phyloP scores from a whole-genome alignment of 2,888 invertebrate species.

The Caprella mutica region DNA sequence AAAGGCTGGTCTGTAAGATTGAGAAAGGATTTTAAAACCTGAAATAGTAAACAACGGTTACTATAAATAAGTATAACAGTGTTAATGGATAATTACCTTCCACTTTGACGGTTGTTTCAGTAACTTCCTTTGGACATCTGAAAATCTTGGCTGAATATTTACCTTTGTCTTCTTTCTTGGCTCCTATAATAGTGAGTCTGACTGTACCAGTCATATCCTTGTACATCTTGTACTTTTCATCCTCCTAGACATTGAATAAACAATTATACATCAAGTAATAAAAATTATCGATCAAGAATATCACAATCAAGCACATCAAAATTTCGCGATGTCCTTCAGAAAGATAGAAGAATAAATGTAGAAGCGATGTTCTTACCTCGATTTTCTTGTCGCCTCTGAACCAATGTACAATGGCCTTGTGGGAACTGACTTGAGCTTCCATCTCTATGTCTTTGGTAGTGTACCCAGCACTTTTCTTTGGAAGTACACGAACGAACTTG shows the following conservation, averaged over 20 bases:
- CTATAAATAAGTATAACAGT: background rate
- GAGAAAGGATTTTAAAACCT: background rate
- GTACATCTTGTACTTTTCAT: constrained; percentile 71
- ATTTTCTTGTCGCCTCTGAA: constrained; percentile 67
- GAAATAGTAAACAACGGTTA: background rate
- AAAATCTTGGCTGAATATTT: constrained; percentile 81
- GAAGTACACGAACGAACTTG: constrained; percentile 78
- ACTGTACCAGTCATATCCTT: constrained; percentile 88
- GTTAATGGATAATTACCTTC: constrained; percentile 50
- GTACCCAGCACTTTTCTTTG: constrained; percentile 78
- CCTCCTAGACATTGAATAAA: too few relatives aligned
- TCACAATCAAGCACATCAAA: too few relatives aligned
- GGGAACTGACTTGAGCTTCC: constrained; percentile 88
- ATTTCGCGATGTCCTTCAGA: too few relatives aligned
- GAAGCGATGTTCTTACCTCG: constrained; percentile 41
- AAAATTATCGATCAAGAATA: too few relatives aligned
- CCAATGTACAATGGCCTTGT: constrained; percentile 90
- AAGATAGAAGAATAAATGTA: background rate
- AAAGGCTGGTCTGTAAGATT: constrained; percentile 70
- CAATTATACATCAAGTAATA: too few relatives aligned
- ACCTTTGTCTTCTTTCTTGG: constrained; percentile 71
- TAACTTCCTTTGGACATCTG: constrained; percentile 69
- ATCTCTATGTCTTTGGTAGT: constrained; percentile 78
- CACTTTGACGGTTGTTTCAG: constrained; percentile 66
- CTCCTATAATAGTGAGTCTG: constrained; percentile 69